Evolutionary conservation across 2,888 invertebrate species (phyloP), one percentile per base, ranked within the genome.

Genomic region (Baccha elongata): DNA sequence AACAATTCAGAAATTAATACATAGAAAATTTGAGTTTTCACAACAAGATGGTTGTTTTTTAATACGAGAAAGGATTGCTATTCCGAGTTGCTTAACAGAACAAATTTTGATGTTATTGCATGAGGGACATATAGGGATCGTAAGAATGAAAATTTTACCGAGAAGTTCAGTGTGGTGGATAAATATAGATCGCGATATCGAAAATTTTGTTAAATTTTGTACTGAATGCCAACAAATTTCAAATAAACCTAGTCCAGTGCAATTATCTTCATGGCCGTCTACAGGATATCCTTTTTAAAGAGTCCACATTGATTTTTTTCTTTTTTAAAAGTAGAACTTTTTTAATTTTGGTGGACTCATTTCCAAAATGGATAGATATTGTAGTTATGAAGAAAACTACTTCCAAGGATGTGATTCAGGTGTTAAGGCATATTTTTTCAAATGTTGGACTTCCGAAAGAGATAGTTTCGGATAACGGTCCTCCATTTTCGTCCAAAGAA

Each of bases 401-500:
- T 23, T 4, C 23, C 1, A 7, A 23, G 21, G 46, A 21, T 46
- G 44, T 46, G 10, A 46, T 46, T 11, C 21, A 46, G 21, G 44
- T 46, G 2, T n/a, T 46, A 3, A 10, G 44, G 3, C 17, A 46
- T 10, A 1, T 46, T 1, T 46, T 19, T 46, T 46, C 44, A 2
- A 4, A 19, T 19, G 17, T 46, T 21, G 44, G 44, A 46, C 21
- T 46, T 21, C 44, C 21, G 10, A 46, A 46, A 46, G 46, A 21
- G n/a, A n/a, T 46, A 3, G n/a, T 46, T 46, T 21, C 46, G 46
- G 46, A 46, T 23, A 46, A 46, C 2, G 46, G 23, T 46, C 21
- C 46, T n/a, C 46, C 46, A 23, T 46, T 46, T 23, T 19, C 46
- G 11, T 46, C 46, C 11, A 19, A 46, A 46, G 46, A 46, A 46